Base-by-base conservation (phyloP, 2,888 invertebrate genomes). In the Temnothorax ravouxi region DNA sequence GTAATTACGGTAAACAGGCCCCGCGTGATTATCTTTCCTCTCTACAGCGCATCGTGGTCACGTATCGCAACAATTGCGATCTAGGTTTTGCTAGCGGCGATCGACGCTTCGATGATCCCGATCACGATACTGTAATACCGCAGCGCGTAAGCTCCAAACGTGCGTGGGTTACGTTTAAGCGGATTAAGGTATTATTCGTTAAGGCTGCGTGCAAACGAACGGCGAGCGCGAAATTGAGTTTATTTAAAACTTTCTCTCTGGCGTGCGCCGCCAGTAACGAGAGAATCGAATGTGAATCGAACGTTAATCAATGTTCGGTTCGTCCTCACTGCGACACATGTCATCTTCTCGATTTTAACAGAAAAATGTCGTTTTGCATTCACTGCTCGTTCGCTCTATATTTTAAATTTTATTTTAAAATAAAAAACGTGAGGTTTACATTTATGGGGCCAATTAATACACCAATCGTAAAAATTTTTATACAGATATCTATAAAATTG, bases 1-100 rank as follows among this genome's bases (percentile, higher is more conserved):
- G 76, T 76, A 76, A 83, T 83, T 76, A 83, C 66, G 76, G 76
- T 66, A 66, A 83, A 77, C 64, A 54, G 25, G 3, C n/a, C 47
- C 82, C 25, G 34, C 50, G 13, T 18, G 76, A 59, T 82, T 83
- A 76, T 76, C 64, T 64, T 21, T 21, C 1, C 21, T 64, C 34
- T 25, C 25, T n/a, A 44, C n/a, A 13, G 38, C 5, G 29, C 67
- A 77, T 77, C 77, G 77, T 41, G 41, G 13, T 41, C 77, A 67
- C 41, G 77, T 67, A 76, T 54, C 34, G 66, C 76, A 15, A 77
- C 77, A 67, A 77, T 66, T 54, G 77, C 54, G 29, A 77, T 77
- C 67, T 67, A 67, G 41, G n/a, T 54, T 67, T 54, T n/a, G n/a
- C 67, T 52, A 25, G 38, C 52, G 15, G 67, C 38, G 66, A 66